phyloP scores from a whole-genome alignment of 2,113 vertebrate genomes.

The Dromiciops gliroides region DNA sequence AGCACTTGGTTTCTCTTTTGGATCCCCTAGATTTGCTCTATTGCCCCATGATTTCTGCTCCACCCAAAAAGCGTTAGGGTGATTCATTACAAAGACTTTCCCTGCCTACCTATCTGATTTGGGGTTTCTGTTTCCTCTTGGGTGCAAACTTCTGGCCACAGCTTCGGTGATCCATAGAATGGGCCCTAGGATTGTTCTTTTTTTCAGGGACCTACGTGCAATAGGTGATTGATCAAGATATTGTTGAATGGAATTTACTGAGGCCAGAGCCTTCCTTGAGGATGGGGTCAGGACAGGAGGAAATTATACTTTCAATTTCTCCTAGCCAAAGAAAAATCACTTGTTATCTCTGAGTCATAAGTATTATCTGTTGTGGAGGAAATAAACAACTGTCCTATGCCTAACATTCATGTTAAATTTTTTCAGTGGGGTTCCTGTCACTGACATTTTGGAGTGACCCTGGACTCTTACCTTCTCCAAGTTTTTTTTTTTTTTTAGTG shows the following conservation, averaged over 20 bases:
- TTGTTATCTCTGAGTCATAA: not conserved
- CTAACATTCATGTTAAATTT: not conserved
- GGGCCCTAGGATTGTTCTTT: not conserved
- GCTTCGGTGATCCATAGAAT: not conserved
- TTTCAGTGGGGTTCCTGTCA: not conserved
- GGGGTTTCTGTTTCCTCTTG: not conserved
- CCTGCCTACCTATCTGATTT: not conserved
- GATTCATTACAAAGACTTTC: not conserved
- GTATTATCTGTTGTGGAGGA: not conserved
- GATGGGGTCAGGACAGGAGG: not conserved
- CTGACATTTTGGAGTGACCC: not conserved
- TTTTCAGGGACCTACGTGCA: not conserved
- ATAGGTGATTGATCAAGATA: not conserved
- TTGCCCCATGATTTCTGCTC: not conserved
- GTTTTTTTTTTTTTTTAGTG: too few species aligned
- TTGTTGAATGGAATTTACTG: not conserved
- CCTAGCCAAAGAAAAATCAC: not conserved
- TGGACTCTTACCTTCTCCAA: not conserved
- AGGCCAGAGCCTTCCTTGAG: not conserved
- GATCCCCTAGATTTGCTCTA: not conserved
- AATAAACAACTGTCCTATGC: not conserved
- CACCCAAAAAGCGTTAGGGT: not conserved
- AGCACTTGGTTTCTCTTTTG: not conserved
- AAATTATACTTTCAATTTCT: not conserved
- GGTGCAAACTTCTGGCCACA: not conserved